Conservation (phyloP, 1,140 invertebrate genomes). For the Euura saliciscinereae region DNA sequence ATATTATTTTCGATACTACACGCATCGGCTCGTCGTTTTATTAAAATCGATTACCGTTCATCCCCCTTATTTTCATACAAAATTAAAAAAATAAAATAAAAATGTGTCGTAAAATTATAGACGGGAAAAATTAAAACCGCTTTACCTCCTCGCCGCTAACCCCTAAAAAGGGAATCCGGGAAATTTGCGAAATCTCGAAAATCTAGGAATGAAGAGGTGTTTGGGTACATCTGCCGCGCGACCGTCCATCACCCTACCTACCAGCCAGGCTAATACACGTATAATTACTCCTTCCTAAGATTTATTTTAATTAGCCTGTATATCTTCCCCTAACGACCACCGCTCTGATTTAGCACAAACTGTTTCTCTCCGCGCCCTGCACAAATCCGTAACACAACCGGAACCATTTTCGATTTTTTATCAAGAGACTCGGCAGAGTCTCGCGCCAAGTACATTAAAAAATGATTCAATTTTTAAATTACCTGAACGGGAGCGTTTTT, state of each 20-base stretch:
- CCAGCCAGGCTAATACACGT: conserved; percentile 59
- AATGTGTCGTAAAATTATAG: background rate
- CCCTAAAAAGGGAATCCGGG: background rate
- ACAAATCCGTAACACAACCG: too few relatives aligned
- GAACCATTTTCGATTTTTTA: background rate
- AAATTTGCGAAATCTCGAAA: conserved; percentile 28
- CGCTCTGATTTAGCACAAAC: conserved; percentile 54
- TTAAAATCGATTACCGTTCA: background rate
- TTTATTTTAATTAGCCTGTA: conserved; percentile 62
- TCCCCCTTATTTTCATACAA: background rate
- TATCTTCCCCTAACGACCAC: conserved; percentile 58
- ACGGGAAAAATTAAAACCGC: background rate
- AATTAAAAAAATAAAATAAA: too few relatives aligned
- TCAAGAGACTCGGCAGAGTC: conserved; percentile 14
- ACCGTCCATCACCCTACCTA: conserved; percentile 55
- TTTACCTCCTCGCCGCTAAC: background rate
- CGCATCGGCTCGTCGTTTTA: background rate
- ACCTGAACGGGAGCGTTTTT: too few relatives aligned
- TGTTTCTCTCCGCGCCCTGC: conserved; percentile 32
- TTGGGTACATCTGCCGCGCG: conserved; percentile 59
- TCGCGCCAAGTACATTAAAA: too few relatives aligned
- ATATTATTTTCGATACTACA: background rate
- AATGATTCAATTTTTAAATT: too few relatives aligned
- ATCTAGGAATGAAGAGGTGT: conserved; percentile 61
- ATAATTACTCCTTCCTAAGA: conserved; percentile 63